Evolutionary conservation across 2,888 invertebrate genomes (phyloP).

Genomic region (Lycophotia porphyrea): DNA sequence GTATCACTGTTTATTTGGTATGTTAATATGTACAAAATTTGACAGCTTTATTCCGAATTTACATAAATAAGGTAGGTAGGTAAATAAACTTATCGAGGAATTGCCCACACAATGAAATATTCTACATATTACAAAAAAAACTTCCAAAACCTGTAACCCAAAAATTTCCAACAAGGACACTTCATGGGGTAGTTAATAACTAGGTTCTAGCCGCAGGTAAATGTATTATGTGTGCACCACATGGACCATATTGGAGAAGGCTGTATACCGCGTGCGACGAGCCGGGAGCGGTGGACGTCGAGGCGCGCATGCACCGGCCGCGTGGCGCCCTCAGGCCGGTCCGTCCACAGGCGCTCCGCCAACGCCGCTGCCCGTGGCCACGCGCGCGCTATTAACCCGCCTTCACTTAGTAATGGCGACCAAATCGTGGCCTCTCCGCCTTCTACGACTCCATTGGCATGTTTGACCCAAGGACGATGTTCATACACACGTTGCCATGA

Average conservation of each 20-base stretch:
- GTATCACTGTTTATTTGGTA: constrained; percentile 3
- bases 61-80: not conserved
- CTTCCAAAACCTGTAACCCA: not conserved
- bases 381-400: constrained; percentile 92
- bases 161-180: not conserved
- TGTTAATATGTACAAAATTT: not conserved
- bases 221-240: constrained; percentile 93
- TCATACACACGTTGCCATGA: constrained; percentile 96
- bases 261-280: constrained; percentile 90
- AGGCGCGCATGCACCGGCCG: constrained; percentile 91
- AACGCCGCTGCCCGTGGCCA: constrained; percentile 96
- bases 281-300: constrained; percentile 91
- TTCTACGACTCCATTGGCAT: constrained; percentile 83
- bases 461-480: constrained; percentile 92
- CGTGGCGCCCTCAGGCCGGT: constrained; percentile 86
- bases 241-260: constrained; percentile 93
- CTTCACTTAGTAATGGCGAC: constrained; percentile 93
- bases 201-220: constrained; percentile 88
- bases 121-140: too few species aligned
- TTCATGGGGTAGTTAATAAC: not conserved
- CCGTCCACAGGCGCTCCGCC: constrained; percentile 94
- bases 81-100: not conserved
- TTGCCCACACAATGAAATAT: not conserved
- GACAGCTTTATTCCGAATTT: not conserved
- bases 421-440: constrained; percentile 96